Percentiles rank a stretch among this genome's conserved stretches.
Conservation (phyloP, 2,888 invertebrate genomes). For the Meta bourneti region DNA sequence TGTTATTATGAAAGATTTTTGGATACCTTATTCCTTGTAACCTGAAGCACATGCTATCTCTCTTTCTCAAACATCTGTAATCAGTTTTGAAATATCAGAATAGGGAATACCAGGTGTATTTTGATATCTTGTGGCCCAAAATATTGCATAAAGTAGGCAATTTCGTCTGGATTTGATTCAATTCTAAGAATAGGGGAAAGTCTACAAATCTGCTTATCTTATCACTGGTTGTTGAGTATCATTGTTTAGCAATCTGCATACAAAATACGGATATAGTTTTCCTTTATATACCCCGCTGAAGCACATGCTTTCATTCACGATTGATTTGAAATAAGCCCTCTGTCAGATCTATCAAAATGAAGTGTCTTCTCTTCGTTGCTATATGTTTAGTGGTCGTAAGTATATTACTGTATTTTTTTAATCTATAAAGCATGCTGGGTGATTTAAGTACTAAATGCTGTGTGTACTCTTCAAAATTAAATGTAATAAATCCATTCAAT, state of each 20-base stretch:
- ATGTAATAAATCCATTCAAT: no score
- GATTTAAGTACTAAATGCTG: no score
- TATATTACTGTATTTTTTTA: not conserved
- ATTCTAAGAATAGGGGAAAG: not conserved
- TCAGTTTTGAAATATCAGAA: not conserved
- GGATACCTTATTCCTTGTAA: no score
- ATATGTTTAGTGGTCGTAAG: not conserved
- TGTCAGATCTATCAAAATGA: not conserved
- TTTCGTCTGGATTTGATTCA: not conserved
- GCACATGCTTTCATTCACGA: not conserved
- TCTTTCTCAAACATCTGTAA: not conserved
- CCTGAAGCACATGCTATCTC: not conserved
- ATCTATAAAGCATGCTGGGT: no score
- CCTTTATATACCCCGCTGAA: not conserved
- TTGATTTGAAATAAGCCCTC: not conserved
- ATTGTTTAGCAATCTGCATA: no score
- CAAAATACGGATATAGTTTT: not conserved
- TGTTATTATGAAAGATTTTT: no score
- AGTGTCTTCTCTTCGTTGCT: not conserved
- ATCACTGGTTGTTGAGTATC: not conserved
- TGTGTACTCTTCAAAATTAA: no score
- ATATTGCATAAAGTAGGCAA: not conserved
- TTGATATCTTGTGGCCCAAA: not conserved
- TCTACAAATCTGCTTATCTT: not conserved
- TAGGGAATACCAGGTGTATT: not conserved